Base-by-base conservation (phyloP, 1,140 invertebrate species). In the Drosophila mojavensis region DNA sequence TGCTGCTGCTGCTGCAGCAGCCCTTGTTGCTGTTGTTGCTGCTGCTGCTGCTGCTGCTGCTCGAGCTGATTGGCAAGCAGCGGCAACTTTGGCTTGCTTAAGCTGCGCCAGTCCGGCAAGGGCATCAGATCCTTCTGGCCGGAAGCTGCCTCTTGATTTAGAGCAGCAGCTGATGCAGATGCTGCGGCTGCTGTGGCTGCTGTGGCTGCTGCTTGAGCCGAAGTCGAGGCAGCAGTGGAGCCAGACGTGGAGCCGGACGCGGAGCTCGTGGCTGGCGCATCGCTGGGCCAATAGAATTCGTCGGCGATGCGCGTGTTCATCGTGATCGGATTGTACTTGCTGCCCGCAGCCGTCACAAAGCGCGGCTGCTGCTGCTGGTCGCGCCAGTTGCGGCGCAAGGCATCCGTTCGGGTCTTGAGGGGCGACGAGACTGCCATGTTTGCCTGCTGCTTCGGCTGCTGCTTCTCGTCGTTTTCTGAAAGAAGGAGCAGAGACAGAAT, bases 231-330 rank as follows among this genome's bases (percentile, higher is more conserved):
- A 5, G 17, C 17, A 17, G 17, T 17, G 17, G 17, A 17, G 17
- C 17, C 17, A 17, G 17, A 17, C 17, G 17, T 17, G 17, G 17
- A 17, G 17, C 4, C 13, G 30, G 10, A 20, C 0, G 7, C 6
- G 0, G 58, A 15, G 7, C 11, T 13, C 2, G 4, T 28, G 10
- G 2, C 51, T 13, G 58, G 11, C 15, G 15, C 15, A 20, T 0
- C 20, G 0, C 50, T 5, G 5, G 82, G 65, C 20, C 51, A 43
- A 1, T 70, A 24, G 20, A 86, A 86, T 2, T 82, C 75, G 1
- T 88, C 64, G 9, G 61, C 13, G 20, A 88, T 54, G 6, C 62
- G 13, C 0, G 83, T 73, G 15, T 82, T 86, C 71, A 86, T 82
- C 13, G 82, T 88, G 2, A 82, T 81, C 5, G 41, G 36, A 17